These are phyloP conservation scores for Thymelicus acteon DNA, from an alignment of 2,888 invertebrate species.

Conservation along the genomic window DNA sequence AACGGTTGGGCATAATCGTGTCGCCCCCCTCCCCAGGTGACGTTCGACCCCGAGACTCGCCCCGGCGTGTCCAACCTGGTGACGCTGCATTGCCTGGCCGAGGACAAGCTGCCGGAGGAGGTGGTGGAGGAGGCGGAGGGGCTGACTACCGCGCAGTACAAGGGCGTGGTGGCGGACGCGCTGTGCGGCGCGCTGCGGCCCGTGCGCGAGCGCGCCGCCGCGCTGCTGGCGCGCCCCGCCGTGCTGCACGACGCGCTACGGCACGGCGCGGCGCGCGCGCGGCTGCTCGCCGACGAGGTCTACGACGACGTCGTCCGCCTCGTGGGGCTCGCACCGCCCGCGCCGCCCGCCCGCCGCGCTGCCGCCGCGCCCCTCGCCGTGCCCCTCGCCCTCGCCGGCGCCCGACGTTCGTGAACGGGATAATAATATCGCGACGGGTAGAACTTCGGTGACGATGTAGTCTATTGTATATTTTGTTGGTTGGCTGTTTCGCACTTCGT, in stretches of 20 bases:
- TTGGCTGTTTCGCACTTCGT: no score
- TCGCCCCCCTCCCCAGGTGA: constrained; percentile 77
- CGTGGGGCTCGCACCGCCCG: constrained; percentile 77
- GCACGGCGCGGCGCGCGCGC: constrained; percentile 88
- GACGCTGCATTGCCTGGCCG: constrained; percentile 90
- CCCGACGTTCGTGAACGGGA: neutral
- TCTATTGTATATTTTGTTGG: no score
- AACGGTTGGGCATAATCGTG: no score
- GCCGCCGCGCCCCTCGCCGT: constrained; percentile 21
- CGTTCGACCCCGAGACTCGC: constrained; percentile 90
- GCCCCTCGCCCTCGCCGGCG: constrained; percentile 1
- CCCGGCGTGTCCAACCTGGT: constrained; percentile 97
- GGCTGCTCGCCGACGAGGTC: constrained; percentile 85
- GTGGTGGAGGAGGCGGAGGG: constrained; percentile 87
- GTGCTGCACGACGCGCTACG: constrained; percentile 85
- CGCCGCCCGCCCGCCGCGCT: constrained; percentile 85
- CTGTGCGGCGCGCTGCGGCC: constrained; percentile 51
- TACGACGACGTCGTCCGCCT: constrained; percentile 85
- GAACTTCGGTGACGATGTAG: no score
- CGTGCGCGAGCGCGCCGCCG: constrained; percentile 49
- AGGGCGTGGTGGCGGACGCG: constrained; percentile 60
- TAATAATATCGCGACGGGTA: neutral
- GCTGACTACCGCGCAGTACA: constrained; percentile 90
- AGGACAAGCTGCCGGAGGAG: constrained; percentile 87
- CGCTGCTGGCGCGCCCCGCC: constrained; percentile 80